Percentiles rank a stretch among this genome's conserved stretches.
These are phyloP conservation scores for Psettodes erumei DNA, from an alignment of 2,113 vertebrate species.

Conservation along the genomic window DNA sequence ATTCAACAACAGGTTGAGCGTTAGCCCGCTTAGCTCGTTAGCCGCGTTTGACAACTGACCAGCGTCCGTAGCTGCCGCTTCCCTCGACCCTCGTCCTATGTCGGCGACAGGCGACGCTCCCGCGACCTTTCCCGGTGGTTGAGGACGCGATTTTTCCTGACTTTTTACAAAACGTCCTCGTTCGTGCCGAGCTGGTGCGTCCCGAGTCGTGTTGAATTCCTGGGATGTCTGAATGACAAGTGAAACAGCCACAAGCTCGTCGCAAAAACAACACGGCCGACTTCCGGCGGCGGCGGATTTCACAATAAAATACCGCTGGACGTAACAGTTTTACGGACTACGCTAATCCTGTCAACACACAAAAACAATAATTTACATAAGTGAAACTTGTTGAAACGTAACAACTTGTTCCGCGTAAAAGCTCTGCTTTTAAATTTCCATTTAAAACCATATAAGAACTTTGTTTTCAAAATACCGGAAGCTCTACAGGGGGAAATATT, in stretches of 20 bases:
- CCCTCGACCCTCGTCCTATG: not conserved
- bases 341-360: too few relatives aligned
- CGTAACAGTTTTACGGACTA: not conserved
- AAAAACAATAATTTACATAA: too few relatives aligned
- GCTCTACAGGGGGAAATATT: not conserved
- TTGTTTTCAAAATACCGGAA: slow-evolving; percentile 13
- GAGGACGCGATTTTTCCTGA: not conserved
- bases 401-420: too few relatives aligned
- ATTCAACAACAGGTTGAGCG: slow-evolving; percentile 61
- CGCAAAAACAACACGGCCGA: not conserved
- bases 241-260: slow-evolving; percentile 39
- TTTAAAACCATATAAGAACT: too few relatives aligned
- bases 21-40: slow-evolving; percentile 61
- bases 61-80: not conserved
- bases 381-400: too few relatives aligned
- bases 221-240: slow-evolving; percentile 80
- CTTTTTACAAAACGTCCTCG: slow-evolving; percentile 27
- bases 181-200: slow-evolving; percentile 29
- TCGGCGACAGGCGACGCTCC: not conserved
- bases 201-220: slow-evolving; percentile 67
- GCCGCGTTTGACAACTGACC: slow-evolving; percentile 58
- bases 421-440: too few relatives aligned
- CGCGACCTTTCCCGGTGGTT: not conserved
- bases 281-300: slow-evolving; percentile 13
- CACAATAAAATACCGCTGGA: slow-evolving; percentile 46